These are phyloP conservation scores for Hylaeus volcanicus DNA, from an alignment of 1,140 invertebrate genomes.

Conservation along the genomic window DNA sequence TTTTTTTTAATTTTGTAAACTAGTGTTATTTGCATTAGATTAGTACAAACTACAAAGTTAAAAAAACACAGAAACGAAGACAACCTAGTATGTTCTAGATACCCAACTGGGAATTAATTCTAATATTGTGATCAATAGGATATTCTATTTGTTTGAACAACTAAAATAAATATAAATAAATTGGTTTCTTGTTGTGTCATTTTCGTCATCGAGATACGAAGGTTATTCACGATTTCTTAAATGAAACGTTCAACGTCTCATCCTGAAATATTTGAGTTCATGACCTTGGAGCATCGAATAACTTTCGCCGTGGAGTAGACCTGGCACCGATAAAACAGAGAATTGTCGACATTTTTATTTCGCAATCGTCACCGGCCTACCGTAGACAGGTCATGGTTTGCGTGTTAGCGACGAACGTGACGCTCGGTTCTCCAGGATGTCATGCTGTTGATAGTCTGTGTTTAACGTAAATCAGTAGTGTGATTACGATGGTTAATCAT, in stretches of 20 bases:
- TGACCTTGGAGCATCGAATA: background rate
- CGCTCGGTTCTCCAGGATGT: conserved; percentile 63
- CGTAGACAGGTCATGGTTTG: conserved; percentile 54
- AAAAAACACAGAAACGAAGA: no score
- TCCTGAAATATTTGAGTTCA: background rate
- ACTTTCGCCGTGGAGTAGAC: conserved; percentile 2
- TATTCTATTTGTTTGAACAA: no score
- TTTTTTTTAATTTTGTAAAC: no score
- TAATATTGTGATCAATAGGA: no score
- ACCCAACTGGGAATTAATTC: no score
- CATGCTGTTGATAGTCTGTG: conserved; percentile 66
- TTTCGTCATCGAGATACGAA: no score
- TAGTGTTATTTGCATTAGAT: no score
- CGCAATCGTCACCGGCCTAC: conserved; percentile 31
- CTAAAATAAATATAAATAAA: no score
- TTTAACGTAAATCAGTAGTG: conserved; percentile 65
- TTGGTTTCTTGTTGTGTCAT: no score
- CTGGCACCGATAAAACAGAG: conserved; percentile 6
- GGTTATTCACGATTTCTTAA: background rate
- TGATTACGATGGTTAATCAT: conserved; percentile 68
- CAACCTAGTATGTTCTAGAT: no score
- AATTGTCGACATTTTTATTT: conserved; percentile 45
- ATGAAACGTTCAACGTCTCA: background rate
- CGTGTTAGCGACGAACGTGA: conserved; percentile 46
- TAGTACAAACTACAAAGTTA: no score